Base-by-base conservation (phyloP, 2,797 vertebrate species). In the Oreochromis mossambicus region DNA sequence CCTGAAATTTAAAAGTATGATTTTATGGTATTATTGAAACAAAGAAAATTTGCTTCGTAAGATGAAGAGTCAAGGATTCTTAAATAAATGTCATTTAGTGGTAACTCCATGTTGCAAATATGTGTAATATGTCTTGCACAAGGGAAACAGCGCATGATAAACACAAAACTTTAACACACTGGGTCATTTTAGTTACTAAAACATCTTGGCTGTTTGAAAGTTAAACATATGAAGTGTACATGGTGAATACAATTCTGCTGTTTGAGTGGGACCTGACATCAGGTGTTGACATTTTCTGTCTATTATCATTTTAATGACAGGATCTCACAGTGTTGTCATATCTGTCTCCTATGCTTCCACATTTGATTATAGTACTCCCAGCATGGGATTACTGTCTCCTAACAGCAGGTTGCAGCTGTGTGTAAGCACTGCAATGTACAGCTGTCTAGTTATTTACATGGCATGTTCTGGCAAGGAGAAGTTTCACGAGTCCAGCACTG, bases 401-500 rank as follows among this genome's bases (percentile, higher is more conserved):
- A 9, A 80, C 9, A 84, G 83, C 86, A 79, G 86, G 75, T 82
- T 76, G 58, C 66, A 46, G 78, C 68, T 50, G 86, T 79, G 84
- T 34, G 86, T 79, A 17, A 54, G 77, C 78, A 19, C 1, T 19
- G 75, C 70, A 52, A 55, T 50, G 21, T 43, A 77, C 88, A 89
- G 82, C 80, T 82, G 87, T 81, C 48, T 78, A 8, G 54, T 83
- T 91, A 55, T 87, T 91, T 76, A 79, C 78, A 80, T 14, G 86
- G 7, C 95, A 63, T 79, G 94, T 94, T 32, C 86, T 80, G 89
- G 63, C 93, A 93, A 9, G 89, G 79, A 77, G 3, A 15, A 9
- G 38, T 75, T 81, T 61, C 66, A 83, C 29, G 81, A 87, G 86
- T 80, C 83, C 80, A 79, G 61, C 80, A 56, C 24, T 80, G 80